Evolutionary conservation across 92 coral and sea anemone genomes (phyloP).

Genomic region (Micromussa lordhowensis): DNA sequence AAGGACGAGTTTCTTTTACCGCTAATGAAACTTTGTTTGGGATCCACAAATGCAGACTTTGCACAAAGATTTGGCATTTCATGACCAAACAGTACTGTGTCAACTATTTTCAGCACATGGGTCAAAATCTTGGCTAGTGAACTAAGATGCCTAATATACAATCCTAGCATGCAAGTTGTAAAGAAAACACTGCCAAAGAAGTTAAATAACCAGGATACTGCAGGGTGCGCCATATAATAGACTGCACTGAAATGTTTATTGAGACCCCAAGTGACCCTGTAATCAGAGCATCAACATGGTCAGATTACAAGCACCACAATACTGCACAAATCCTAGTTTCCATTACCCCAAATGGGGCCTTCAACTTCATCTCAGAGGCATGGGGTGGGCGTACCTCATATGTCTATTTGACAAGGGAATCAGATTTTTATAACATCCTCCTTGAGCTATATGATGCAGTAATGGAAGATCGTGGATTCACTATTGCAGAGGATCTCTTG

Average conservation of each 20-base stretch:
- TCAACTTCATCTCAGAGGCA: too few relatives aligned
- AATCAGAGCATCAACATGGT: too few relatives aligned
- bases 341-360: too few relatives aligned
- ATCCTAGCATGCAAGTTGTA: constrained; percentile 60
- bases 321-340: too few relatives aligned
- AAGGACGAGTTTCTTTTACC: constrained; percentile 63
- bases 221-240: constrained; percentile 55
- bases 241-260: too few relatives aligned
- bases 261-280: too few relatives aligned
- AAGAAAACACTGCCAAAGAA: constrained; percentile 59
- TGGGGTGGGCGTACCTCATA: too few relatives aligned
- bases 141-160: constrained; percentile 50
- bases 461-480: constrained; percentile 68
- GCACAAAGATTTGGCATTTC: constrained; percentile 70
- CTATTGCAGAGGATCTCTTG: too few relatives aligned
- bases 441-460: constrained; percentile 67
- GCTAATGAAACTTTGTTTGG: constrained; percentile 49
- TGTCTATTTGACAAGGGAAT: constrained; percentile 69
- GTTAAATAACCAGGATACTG: constrained; percentile 52
- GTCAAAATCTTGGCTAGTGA: constrained; percentile 67
- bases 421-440: constrained; percentile 60
- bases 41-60: constrained; percentile 49
- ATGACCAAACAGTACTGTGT: constrained; percentile 34
- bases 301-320: too few relatives aligned
- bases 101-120: constrained; percentile 71